Evolutionary conservation across 2,113 vertebrate genomes (phyloP), one percentile per base, ranked within the genome.

Genomic region (Pholis gunnellus): DNA sequence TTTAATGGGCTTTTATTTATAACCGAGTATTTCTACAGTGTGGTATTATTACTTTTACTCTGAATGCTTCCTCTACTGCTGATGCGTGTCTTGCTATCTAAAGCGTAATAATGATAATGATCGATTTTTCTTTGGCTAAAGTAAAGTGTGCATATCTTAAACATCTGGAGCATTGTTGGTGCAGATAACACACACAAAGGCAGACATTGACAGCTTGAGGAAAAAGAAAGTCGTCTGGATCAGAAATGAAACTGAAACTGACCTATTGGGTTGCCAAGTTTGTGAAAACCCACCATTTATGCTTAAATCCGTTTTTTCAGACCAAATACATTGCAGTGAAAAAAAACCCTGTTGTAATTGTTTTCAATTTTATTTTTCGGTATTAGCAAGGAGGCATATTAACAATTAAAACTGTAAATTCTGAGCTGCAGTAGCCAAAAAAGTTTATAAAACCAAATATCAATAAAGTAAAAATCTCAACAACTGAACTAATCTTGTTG

Each of bases 241-340:
- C 31, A 18, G 60, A 89, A 88, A 80, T 1, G 80, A 91, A 92
- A 90, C 15, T 89, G 72, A 89, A 82, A 87, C 9, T 48, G 1
- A 10, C 0, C 4, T 29, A 10, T 9, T 29, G 31, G 72, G 84
- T 87, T 91, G 88, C 83, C 88, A 91, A 6, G 60, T 85, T 40
- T 54, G 56, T 59, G 1, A n/a, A 48, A 75, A 48, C 14, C 36
- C 3, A 17, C n/a, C 1, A 18, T 60, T 44, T n/a, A 3, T 6
- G 14, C 4, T 46, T 27, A 8, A 1, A 44, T 29, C 15, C 0
- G 17, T 27, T 0, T 36, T 1, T 54, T 22, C 10, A 5, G 1
- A 69, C 11, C 13, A 66, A 50, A 69, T 48, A 2, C 6, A 15
- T 36, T 72, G 36, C 10, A 34, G 9, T 44, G 1, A 61, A 61